Conservation (phyloP, 2,797 vertebrate species). For the Pipistrellus pygmaeus region DNA sequence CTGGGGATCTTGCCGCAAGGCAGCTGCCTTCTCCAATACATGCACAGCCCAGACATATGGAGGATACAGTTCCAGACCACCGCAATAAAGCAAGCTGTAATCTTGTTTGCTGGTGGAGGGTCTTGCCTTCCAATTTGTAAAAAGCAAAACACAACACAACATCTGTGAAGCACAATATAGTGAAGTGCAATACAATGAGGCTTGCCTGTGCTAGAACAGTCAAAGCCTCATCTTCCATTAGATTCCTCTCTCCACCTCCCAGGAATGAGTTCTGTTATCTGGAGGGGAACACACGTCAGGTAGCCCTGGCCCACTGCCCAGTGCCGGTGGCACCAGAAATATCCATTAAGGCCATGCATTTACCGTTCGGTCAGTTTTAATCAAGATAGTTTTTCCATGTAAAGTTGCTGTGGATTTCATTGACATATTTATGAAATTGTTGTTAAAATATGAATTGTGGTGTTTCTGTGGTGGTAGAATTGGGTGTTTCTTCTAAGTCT, state of each 20-base stretch:
- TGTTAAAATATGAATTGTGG: not conserved
- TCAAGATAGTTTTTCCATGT: not conserved
- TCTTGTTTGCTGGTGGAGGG: not conserved
- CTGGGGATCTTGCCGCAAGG: constrained; percentile 9
- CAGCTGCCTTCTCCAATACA: constrained; percentile 32
- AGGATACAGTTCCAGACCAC: not conserved
- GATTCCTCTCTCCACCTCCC: not conserved
- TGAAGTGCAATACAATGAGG: not conserved
- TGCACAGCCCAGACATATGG: not conserved
- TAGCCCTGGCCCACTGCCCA: not conserved
- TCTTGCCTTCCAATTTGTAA: not conserved
- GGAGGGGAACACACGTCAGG: not conserved
- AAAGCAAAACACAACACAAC: not conserved
- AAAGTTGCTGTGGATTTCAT: constrained; percentile 23
- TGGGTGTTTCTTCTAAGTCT: not conserved
- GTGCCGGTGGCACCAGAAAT: not conserved
- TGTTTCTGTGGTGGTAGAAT: not conserved
- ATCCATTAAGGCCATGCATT: not conserved
- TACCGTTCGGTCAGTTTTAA: not conserved
- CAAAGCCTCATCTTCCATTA: not conserved
- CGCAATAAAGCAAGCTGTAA: not conserved
- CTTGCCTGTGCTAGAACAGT: not conserved
- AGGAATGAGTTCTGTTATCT: not conserved
- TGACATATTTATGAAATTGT: constrained; percentile 31
- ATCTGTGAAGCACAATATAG: not conserved